Conservation (phyloP, 2,888 invertebrate genomes). For the Lycaena phlaeas region DNA sequence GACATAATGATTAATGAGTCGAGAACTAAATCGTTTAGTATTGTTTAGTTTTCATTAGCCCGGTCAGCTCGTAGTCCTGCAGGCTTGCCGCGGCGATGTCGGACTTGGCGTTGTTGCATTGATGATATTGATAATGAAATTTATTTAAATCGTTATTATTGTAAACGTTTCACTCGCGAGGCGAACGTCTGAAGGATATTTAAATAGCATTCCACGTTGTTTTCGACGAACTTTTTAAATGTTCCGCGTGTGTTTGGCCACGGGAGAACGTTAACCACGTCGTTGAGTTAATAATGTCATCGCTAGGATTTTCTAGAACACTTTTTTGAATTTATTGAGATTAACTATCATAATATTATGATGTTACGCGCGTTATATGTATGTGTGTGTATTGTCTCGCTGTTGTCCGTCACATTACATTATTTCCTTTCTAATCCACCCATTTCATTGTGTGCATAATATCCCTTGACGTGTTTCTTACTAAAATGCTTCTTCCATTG, state of each 20-base stretch:
- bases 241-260: constrained; percentile 4
- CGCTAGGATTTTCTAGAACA: too few relatives aligned
- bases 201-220: constrained; percentile 4
- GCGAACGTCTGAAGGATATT: neutral
- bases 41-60: too few relatives aligned
- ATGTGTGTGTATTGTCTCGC: too few relatives aligned
- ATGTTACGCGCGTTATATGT: too few relatives aligned
- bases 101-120: neutral
- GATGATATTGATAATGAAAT: neutral
- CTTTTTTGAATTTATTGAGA: neutral
- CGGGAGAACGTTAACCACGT: neutral
- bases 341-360: too few relatives aligned
- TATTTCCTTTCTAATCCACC: too few relatives aligned
- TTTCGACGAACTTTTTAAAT: constrained; percentile 4
- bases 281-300: neutral
- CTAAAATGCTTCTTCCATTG: too few relatives aligned
- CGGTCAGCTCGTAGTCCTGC: too few relatives aligned
- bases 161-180: neutral
- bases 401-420: too few relatives aligned
- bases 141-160: neutral
- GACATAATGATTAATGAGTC: neutral
- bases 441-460: too few relatives aligned
- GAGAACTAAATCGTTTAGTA: too few relatives aligned
- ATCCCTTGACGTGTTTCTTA: too few relatives aligned
- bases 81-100: neutral